phyloP scores from a whole-genome alignment of 2,113 vertebrate species.

The Panthera uncia region DNA sequence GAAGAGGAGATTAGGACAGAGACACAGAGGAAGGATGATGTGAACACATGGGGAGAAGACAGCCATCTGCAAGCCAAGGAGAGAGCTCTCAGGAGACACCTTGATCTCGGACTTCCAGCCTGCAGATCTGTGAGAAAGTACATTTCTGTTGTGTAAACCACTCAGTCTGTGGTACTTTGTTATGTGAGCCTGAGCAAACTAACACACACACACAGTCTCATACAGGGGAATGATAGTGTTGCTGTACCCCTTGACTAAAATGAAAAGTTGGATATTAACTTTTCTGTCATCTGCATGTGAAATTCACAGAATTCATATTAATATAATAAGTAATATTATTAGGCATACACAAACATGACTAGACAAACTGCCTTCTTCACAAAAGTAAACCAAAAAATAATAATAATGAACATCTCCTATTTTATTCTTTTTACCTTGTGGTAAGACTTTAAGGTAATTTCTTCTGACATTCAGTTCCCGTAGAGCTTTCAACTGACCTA shows the following conservation, averaged over 20 bases:
- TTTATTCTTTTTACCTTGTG: conserved; percentile 89
- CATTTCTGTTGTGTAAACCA: background rate
- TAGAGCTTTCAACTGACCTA: conserved; percentile 92
- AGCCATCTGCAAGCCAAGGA: background rate
- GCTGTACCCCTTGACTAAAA: background rate
- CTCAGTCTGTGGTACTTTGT: background rate
- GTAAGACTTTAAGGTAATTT: conserved; percentile 95
- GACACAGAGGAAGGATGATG: rapidly evolving
- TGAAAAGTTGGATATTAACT: background rate
- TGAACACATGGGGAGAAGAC: background rate
- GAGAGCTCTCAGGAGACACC: background rate
- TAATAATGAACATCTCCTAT: background rate
- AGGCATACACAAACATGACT: background rate
- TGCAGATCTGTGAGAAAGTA: background rate
- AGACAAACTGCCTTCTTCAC: background rate
- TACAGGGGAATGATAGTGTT: background rate
- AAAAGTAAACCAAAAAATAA: background rate
- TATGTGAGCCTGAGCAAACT: background rate
- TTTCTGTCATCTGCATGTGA: background rate
- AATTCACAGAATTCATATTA: background rate
- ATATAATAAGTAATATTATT: background rate
- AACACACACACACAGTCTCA: background rate
- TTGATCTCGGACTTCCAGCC: background rate
- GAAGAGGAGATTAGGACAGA: background rate
- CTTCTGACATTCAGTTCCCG: conserved; percentile 94